Percentiles rank a stretch among this genome's conserved stretches.
phyloP scores from a whole-genome alignment of 2,888 invertebrate genomes.

The Theretra japonica region DNA sequence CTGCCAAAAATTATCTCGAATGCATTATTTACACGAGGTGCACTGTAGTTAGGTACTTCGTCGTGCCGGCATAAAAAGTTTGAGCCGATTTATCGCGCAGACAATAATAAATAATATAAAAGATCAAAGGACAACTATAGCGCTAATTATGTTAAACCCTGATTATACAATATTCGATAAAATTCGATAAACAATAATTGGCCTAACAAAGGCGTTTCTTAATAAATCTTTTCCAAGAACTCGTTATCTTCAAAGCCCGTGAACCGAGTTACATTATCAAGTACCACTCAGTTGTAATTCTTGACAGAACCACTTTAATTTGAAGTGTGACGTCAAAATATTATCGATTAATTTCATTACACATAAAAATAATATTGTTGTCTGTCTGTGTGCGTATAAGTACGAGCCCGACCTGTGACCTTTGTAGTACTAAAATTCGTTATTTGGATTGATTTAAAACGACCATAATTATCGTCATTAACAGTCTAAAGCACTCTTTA shows the following conservation, averaged over 20 bases:
- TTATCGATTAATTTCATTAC: too few species aligned
- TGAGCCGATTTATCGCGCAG: too few species aligned
- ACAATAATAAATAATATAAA: neutral
- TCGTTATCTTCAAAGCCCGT: slow-evolving; percentile 31
- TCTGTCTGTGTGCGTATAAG: too few species aligned
- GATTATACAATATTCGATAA: neutral
- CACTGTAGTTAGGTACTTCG: too few species aligned
- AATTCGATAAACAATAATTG: slow-evolving; percentile 18
- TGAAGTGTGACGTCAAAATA: neutral
- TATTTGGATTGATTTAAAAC: too few species aligned
- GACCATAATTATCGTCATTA: too few species aligned
- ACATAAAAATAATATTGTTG: slow-evolving; percentile 28
- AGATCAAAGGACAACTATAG: neutral
- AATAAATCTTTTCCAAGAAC: slow-evolving; percentile 29
- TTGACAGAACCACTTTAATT: slow-evolving; percentile 23
- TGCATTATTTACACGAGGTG: too few species aligned
- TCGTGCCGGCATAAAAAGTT: too few species aligned
- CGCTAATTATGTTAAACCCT: neutral
- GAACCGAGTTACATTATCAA: slow-evolving; percentile 24
- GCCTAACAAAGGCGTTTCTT: slow-evolving; percentile 5
- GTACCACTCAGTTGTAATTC: slow-evolving; percentile 18
- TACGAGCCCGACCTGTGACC: too few species aligned
- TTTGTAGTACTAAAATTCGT: too few species aligned
- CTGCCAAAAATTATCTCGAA: too few species aligned
- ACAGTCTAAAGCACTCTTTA: too few species aligned